phyloP scores from a whole-genome alignment of 1,140 invertebrate species.

The Reticulitermes speratus region DNA sequence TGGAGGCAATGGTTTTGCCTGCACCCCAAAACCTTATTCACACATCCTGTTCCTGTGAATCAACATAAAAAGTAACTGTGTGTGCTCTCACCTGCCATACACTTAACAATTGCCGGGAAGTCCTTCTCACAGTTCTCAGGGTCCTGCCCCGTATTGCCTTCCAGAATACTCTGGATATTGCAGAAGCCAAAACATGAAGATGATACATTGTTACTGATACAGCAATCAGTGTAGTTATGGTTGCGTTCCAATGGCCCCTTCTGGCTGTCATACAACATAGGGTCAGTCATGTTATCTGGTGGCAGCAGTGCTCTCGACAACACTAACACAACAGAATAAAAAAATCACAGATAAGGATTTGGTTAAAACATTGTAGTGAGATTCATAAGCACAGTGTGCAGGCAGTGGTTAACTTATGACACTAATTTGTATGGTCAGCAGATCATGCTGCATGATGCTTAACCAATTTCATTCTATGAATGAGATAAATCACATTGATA shows the following conservation, averaged over 20 bases:
- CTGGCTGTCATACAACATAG: conserved; percentile 37
- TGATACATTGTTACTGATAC: conserved; percentile 64
- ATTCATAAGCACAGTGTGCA: too few species aligned
- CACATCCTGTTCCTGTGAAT: too few species aligned
- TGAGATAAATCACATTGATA: too few species aligned
- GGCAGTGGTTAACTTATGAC: too few species aligned
- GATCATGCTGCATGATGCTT: too few species aligned
- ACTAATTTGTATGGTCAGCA: too few species aligned
- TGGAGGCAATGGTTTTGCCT: too few species aligned
- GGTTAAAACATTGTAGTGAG: too few species aligned
- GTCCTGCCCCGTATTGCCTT: conserved; percentile 73
- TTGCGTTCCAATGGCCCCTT: conserved; percentile 48
- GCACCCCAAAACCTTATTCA: too few species aligned
- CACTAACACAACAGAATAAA: conserved; percentile 31
- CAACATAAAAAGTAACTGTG: too few species aligned
- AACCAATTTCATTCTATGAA: too few species aligned
- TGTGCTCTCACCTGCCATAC: conserved; percentile 53
- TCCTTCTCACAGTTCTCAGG: conserved; percentile 75
- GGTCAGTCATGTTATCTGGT: conserved; percentile 50
- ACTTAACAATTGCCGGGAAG: conserved; percentile 71
- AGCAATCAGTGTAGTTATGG: conserved; percentile 78
- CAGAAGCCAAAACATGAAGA: conserved; percentile 72
- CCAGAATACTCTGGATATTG: conserved; percentile 76
- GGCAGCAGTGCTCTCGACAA: conserved; percentile 46
- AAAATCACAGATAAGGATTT: not conserved